Evolutionary conservation across 2,888 invertebrate species (phyloP).

Genomic region (Coenonympha glycerion): DNA sequence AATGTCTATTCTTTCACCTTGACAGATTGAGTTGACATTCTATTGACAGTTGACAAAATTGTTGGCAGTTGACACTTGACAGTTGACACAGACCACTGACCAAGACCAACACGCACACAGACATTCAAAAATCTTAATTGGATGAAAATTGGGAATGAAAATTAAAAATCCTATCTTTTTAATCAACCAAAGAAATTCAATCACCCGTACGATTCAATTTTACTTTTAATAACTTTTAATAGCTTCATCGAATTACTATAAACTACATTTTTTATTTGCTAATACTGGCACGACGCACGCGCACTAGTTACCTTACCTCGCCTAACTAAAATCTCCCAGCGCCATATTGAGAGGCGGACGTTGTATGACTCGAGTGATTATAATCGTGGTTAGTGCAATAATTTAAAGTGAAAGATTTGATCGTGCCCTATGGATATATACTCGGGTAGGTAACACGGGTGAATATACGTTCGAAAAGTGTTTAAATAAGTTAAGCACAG

Average conservation of each 20-base stretch:
- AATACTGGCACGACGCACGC: conserved; percentile 72
- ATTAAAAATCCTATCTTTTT: conserved; percentile 49
- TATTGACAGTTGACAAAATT: neutral
- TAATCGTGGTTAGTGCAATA: conserved; percentile 74
- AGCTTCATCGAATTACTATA: conserved; percentile 42
- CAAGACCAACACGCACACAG: conserved; percentile 23
- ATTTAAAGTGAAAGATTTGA: conserved; percentile 74
- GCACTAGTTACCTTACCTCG: conserved; percentile 70
- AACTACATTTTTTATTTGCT: conserved; percentile 59
- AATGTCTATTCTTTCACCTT: too few species aligned
- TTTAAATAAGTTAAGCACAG: conserved; percentile 46
- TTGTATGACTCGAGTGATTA: conserved; percentile 78
- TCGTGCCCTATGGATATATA: conserved; percentile 77
- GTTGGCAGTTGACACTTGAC: neutral
- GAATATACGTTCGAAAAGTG: conserved; percentile 50
- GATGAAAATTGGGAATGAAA: conserved; percentile 56
- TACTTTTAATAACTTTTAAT: conserved; percentile 38
- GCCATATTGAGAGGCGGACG: conserved; percentile 87
- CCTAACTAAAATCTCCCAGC: conserved; percentile 74
- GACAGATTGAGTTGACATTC: too few species aligned
- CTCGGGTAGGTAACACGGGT: conserved; percentile 72
- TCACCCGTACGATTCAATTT: conserved; percentile 32
- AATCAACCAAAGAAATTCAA: conserved; percentile 25
- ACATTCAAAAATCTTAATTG: conserved; percentile 43
- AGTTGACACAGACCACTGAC: neutral